phyloP scores from a whole-genome alignment of 2,113 vertebrate species.

The Limanda limanda region DNA sequence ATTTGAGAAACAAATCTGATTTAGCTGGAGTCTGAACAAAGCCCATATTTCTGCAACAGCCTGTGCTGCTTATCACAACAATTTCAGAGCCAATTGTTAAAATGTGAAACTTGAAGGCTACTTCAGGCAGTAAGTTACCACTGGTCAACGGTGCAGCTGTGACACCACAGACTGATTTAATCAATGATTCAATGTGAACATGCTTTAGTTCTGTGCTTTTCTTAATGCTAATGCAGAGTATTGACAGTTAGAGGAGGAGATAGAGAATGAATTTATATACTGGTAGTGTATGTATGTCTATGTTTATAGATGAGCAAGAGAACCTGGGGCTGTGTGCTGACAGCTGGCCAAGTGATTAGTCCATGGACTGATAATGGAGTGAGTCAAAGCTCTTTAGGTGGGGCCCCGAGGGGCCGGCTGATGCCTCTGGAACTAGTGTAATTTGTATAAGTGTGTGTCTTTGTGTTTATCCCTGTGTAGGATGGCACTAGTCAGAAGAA shows the following conservation, averaged over 20 bases:
- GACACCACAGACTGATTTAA: too few species aligned
- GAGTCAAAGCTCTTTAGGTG: slow-evolving; percentile 77
- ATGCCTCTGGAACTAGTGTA: slow-evolving; percentile 32
- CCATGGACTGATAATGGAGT: slow-evolving; percentile 72
- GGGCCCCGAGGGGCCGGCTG: slow-evolving; percentile 65
- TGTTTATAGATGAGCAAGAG: slow-evolving; percentile 7
- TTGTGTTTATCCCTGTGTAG: slow-evolving; percentile 13
- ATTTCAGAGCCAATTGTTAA: too few species aligned
- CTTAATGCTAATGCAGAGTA: slow-evolving; percentile 57
- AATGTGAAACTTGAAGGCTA: too few species aligned
- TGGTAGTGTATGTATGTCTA: background rate
- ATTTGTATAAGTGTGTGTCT: slow-evolving; percentile 26
- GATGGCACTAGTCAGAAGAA: slow-evolving; percentile 16
- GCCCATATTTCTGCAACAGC: too few species aligned
- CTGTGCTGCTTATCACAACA: too few species aligned
- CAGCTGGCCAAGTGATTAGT: slow-evolving; percentile 83
- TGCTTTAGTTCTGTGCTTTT: background rate
- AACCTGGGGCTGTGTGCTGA: slow-evolving; percentile 60
- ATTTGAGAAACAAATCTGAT: background rate
- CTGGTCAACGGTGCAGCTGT: too few species aligned
- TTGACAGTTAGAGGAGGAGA: slow-evolving; percentile 5
- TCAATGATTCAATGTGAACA: background rate
- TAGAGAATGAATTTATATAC: background rate
- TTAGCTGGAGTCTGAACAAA: background rate
- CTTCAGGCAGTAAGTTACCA: background rate